A percentile compares a stretch with the other conserved stretches of the same genome.
Evolutionary conservation across 2,888 invertebrate genomes (phyloP).

Genomic region (Hydrotaea diabolus): DNA sequence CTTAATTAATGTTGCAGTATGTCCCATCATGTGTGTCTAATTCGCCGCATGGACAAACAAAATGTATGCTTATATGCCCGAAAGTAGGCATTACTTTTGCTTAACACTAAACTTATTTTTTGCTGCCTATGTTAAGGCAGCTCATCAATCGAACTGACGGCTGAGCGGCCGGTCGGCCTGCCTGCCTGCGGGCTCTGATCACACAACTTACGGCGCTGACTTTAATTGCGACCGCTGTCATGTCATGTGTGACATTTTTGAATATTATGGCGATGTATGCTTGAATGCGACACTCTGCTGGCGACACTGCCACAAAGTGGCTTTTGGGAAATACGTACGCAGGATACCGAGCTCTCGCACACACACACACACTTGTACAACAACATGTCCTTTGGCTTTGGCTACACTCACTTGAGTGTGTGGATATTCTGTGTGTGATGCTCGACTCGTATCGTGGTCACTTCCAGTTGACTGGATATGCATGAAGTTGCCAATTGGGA

Average conservation of each 20-base stretch:
- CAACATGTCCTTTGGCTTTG: neutral
- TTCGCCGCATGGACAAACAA: neutral
- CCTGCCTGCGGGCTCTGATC: neutral
- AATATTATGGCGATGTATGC: neutral
- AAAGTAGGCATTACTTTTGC: neutral
- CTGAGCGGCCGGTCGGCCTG: neutral
- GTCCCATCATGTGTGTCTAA: neutral
- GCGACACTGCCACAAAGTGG: neutral
- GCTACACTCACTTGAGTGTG: neutral
- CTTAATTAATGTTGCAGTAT: neutral
- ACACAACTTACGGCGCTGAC: neutral
- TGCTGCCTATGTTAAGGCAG: neutral
- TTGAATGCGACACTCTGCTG: neutral
- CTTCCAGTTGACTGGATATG: neutral
- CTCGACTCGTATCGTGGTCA: neutral
- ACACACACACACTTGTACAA: neutral
- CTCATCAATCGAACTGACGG: too few relatives aligned
- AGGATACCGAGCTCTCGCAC: neutral
- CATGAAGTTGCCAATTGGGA: neutral
- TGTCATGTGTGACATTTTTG: slow-evolving; percentile 12
- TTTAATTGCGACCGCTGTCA: slow-evolving; percentile 22
- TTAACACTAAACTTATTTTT: neutral
- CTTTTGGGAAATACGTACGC: neutral
- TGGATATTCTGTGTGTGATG: neutral
- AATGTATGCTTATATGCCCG: neutral